Evolutionary conservation across 2,797 vertebrate species (phyloP).

Genomic region (Delichon dasypus): DNA sequence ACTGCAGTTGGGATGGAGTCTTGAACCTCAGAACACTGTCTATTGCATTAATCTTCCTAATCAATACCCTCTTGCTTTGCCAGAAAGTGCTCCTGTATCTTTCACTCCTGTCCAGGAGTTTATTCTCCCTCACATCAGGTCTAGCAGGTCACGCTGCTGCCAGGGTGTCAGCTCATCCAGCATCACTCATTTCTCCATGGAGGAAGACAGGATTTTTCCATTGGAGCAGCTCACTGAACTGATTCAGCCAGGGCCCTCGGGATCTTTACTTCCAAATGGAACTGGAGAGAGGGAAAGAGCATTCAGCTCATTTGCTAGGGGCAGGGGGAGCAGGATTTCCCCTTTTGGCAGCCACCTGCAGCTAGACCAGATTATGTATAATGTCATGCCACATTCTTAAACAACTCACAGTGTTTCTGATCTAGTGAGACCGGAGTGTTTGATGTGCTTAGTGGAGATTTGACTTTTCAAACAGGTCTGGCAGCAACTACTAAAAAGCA

Average conservation of each 20-base stretch:
- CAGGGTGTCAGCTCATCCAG: neutral
- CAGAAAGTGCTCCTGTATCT: neutral
- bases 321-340: slow-evolving; percentile 14
- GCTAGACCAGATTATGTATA: slow-evolving; percentile 33
- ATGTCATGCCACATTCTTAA: slow-evolving; percentile 48
- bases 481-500: slow-evolving; percentile 42
- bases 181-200: neutral
- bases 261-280: neutral
- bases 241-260: neutral
- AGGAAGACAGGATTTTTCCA: neutral
- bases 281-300: neutral
- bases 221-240: neutral
- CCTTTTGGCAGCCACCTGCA: slow-evolving; percentile 49
- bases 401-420: slow-evolving; percentile 37
- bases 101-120: neutral
- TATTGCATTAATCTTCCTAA: neutral
- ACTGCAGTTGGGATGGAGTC: neutral
- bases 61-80: neutral
- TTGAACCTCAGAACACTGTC: neutral
- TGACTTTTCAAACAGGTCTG: slow-evolving; percentile 56
- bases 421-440: slow-evolving; percentile 36
- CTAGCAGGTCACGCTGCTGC: fast-evolving
- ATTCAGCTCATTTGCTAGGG: neutral
- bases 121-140: neutral
- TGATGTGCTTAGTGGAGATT: slow-evolving; percentile 55